Evolutionary conservation across 53 echinoderm and acorn worm genomes (phyloP), one percentile per base, ranked within the genome.

Genomic region (Holothuria scabra): DNA sequence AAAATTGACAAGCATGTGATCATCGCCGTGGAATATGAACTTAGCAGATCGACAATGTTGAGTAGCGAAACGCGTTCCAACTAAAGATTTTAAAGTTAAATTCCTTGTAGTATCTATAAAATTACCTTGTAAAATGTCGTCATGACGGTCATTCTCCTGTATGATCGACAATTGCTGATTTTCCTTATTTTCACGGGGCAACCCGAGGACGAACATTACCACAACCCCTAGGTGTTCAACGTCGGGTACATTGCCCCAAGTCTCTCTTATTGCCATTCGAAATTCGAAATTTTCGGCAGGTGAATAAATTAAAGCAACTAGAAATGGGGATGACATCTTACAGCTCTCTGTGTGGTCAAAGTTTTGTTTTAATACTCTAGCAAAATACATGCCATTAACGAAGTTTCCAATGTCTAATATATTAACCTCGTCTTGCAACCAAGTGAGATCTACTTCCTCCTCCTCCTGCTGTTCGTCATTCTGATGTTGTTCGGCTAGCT

Each of bases 191-290:
- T 80, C 55, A 28, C 21, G 46, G 8, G 91, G 85, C 35, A 71
- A 56, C n/a, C 93, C 96, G 22, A 95, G 38, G 28, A 90, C 91
- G 65, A 95, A 95, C 91, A 91, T 90, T 29, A 91, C 84, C 29
- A 91, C 74, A 1, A 95, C 76, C 4, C 92, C 91, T 13, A 85
- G 67, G 32, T 60, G 88, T 64, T 92, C 92, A 2, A 92, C 90
- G 56, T 88, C 83, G 8, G 90, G 92, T 5, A 81, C 87, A 70
- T 95, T 93, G 18, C 91, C 96, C 96, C 96, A 95, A 1, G 93
- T 95, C 41, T 93, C 92, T 14, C 96, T 84, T 32, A 95, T 91
- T 38, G 93, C 91, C 81, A 89, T 89, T 52, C 96, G 76, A 65
- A 74, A 79, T 60, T 89, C 91, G n/a, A 89, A 55, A 37, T 89